phyloP scores from a whole-genome alignment of 2,888 invertebrate genomes.

The Spisula solida region DNA sequence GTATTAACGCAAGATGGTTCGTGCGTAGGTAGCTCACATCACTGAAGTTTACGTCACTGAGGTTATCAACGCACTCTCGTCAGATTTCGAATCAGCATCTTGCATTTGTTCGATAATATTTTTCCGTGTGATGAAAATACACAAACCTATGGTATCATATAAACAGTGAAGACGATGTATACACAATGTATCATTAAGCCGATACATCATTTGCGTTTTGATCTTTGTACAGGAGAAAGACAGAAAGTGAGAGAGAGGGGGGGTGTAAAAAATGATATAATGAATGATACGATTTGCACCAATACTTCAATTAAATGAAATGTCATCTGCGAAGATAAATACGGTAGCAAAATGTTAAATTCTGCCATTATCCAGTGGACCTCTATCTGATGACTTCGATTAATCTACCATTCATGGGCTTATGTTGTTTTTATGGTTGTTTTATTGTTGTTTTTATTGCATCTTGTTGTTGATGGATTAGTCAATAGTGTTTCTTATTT shows the following conservation, averaged over 20 bases:
- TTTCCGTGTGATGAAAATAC: neutral
- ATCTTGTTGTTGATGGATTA: neutral
- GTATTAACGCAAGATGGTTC: constrained; percentile 39
- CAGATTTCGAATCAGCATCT: constrained; percentile 1
- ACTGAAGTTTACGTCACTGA: neutral
- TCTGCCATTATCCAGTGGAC: neutral
- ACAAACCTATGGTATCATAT: neutral
- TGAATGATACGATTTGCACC: neutral
- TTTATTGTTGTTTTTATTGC: neutral
- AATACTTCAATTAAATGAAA: neutral
- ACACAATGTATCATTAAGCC: neutral
- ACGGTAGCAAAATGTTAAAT: neutral
- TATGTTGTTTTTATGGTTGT: neutral
- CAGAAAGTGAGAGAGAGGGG: too few species aligned
- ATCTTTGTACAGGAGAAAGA: neutral
- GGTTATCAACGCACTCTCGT: neutral
- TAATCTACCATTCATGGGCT: neutral
- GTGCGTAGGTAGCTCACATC: neutral
- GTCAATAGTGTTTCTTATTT: neutral
- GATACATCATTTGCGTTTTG: neutral
- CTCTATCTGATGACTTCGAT: neutral
- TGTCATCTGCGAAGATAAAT: neutral
- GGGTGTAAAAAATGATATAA: neutral
- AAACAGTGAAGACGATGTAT: neutral
- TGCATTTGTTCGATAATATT: neutral